Conservation (phyloP, 1,140 invertebrate species). For the Arion vulgaris region DNA sequence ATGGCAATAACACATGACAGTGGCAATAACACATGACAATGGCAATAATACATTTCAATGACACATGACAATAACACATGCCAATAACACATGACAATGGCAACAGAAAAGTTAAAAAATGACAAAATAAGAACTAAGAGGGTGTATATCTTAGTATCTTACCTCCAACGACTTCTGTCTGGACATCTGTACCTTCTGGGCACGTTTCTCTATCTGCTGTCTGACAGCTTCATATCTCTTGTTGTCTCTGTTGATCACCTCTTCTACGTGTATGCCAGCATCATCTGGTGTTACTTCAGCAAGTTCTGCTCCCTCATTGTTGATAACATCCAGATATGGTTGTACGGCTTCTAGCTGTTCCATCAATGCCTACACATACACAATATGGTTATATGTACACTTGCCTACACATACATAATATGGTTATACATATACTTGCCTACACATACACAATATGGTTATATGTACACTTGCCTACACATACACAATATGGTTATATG, state of each 20-base stretch:
- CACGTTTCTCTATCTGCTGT: conserved; percentile 94
- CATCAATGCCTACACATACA: conserved; percentile 75
- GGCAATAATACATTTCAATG: too few relatives aligned
- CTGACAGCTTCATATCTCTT: conserved; percentile 93
- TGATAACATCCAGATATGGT: conserved; percentile 90
- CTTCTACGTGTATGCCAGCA: conserved; percentile 93
- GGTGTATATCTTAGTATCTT: conserved; percentile 12
- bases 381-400: not conserved
- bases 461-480: too few relatives aligned
- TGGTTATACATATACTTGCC: too few relatives aligned
- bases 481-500: too few relatives aligned
- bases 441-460: too few relatives aligned
- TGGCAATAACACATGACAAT: too few relatives aligned
- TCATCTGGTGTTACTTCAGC: conserved; percentile 91
- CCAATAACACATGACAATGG: too few relatives aligned
- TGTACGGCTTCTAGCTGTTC: conserved; percentile 90
- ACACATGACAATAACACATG: too few relatives aligned
- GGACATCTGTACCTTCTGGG: conserved; percentile 90
- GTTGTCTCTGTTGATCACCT: conserved; percentile 91
- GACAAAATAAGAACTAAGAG: not conserved
- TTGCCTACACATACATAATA: too few relatives aligned
- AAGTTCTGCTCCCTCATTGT: conserved; percentile 90
- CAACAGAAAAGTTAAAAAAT: too few relatives aligned
- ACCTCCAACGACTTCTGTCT: conserved; percentile 80
- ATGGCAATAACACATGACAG: too few relatives aligned